Conservation (phyloP, 2,888 invertebrate species). For the Chrysodeixis includens region DNA sequence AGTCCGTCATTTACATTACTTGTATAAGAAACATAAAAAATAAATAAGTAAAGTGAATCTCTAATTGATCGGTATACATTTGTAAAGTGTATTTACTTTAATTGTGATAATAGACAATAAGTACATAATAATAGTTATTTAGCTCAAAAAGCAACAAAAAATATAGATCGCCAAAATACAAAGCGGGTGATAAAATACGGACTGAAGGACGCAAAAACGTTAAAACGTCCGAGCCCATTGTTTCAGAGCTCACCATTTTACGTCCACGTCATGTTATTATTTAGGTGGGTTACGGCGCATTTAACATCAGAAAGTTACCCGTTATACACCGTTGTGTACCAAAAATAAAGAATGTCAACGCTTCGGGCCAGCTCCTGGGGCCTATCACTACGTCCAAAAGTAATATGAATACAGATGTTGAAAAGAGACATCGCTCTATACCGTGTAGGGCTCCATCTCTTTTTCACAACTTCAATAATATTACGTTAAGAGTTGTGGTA, state of each 20-base stretch:
- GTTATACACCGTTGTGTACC: slow-evolving; percentile 55
- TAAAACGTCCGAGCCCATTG: slow-evolving; percentile 39
- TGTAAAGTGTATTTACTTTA: background rate
- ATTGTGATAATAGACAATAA: background rate
- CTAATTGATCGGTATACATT: too few species aligned
- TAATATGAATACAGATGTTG: too few species aligned
- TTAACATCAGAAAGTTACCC: slow-evolving; percentile 52
- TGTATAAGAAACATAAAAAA: background rate
- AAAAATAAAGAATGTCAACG: slow-evolving; percentile 63
- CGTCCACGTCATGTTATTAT: slow-evolving; percentile 50
- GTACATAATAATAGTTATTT: too few species aligned
- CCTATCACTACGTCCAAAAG: too few species aligned
- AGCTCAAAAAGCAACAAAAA: slow-evolving; percentile 1
- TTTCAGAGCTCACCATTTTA: slow-evolving; percentile 43
- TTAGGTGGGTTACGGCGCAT: slow-evolving; percentile 50
- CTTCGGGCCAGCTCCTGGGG: slow-evolving; percentile 49
- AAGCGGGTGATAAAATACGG: slow-evolving; percentile 31
- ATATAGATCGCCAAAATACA: slow-evolving; percentile 30
- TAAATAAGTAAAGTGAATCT: too few species aligned
- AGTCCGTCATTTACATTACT: too few species aligned
- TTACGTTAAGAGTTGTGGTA: slow-evolving; percentile 9
- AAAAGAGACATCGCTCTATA: too few species aligned
- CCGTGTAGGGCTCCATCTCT: too few species aligned
- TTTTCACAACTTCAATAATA: too few species aligned
- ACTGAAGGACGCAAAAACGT: slow-evolving; percentile 47